Conservation (phyloP, 2,797 vertebrate species). For the Mico argentatus region DNA sequence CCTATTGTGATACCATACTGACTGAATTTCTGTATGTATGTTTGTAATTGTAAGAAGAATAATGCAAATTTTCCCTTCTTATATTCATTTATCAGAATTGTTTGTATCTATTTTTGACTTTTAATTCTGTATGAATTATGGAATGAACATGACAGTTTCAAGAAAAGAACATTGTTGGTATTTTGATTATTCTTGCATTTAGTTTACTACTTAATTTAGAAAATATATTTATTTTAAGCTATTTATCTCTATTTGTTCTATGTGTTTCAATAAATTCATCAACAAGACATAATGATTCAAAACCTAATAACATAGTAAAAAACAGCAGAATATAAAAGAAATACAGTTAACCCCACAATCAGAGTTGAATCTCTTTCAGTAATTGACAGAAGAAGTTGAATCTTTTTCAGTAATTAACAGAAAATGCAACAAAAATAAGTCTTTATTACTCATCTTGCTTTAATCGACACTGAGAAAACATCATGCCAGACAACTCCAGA, state of each 20-base stretch:
- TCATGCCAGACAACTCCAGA: background rate
- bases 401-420: background rate
- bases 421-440: background rate
- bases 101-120: background rate
- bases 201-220: background rate
- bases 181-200: background rate
- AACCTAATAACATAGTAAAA: background rate
- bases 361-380: background rate
- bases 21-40: background rate
- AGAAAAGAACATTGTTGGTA: background rate
- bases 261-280: slow-evolving; percentile 21
- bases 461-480: background rate
- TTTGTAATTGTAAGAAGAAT: background rate
- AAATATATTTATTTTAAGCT: background rate
- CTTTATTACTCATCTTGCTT: background rate
- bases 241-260: background rate
- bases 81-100: background rate
- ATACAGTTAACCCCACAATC: background rate
- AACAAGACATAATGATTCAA: background rate
- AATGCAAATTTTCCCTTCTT: background rate
- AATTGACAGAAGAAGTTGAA: background rate
- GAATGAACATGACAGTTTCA: background rate
- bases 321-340: background rate
- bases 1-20: background rate
- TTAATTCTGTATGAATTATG: background rate